Percentiles rank a stretch among this genome's conserved stretches.
phyloP scores from a whole-genome alignment of 2,888 invertebrate genomes.

The Pterostichus niger region DNA sequence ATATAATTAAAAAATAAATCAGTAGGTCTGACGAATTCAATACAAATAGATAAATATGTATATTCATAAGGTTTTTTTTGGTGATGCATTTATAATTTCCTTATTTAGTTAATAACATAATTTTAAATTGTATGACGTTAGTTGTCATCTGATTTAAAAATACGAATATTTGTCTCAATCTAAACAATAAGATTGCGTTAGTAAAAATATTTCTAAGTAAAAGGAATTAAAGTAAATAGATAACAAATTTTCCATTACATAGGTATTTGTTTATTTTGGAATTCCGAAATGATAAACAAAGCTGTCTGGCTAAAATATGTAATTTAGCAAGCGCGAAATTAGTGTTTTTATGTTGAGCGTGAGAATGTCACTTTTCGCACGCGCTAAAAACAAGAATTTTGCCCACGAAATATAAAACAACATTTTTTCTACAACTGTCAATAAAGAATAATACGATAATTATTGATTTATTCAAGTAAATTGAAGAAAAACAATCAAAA shows the following conservation, averaged over 20 bases:
- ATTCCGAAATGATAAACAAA: neutral
- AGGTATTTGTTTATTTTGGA: neutral
- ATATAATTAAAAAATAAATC: slow-evolving; percentile 3
- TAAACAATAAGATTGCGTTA: neutral
- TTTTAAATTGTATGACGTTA: neutral
- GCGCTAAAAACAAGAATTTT: too few relatives aligned
- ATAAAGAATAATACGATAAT: too few relatives aligned
- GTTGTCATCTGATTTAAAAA: slow-evolving; percentile 26
- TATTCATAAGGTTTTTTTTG: neutral
- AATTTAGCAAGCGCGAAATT: neutral
- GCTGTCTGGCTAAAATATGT: neutral
- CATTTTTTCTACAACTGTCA: too few relatives aligned
- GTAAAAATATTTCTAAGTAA: neutral
- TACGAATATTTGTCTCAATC: slow-evolving; percentile 18
- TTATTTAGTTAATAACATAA: slow-evolving; percentile 5
- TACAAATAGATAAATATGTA: neutral
- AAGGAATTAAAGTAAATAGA: neutral
- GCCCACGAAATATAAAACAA: too few relatives aligned
- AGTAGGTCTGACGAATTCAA: neutral
- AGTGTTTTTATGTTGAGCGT: too few relatives aligned
- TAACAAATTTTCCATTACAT: slow-evolving; percentile 6
- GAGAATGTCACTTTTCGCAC: too few relatives aligned
- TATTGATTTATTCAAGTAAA: too few relatives aligned
- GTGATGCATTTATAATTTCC: neutral
- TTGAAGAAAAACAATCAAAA: too few relatives aligned